Evolutionary conservation across 2,888 invertebrate species (phyloP), one percentile per base, ranked within the genome.

Genomic region (Pachycephus smyrnensis): DNA sequence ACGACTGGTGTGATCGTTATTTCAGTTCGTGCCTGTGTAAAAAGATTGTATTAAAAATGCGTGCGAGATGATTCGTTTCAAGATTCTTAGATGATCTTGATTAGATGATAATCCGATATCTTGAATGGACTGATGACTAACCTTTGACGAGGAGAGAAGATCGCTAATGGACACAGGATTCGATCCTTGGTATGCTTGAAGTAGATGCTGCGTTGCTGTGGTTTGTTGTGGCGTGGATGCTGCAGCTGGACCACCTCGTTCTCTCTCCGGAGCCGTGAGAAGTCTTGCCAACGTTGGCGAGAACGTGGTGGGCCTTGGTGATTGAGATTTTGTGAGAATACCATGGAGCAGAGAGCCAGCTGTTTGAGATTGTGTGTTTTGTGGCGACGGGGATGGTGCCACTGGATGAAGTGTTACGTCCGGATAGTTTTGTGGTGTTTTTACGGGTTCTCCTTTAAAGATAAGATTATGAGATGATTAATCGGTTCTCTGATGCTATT

Each of bases 251-350:
- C 88, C 85, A 76, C 82, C 90, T 85, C 91, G 86, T 69, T 91
- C 91, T 83, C 92, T 88, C 82, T 93, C 93, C 11, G 93, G 93
- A 80, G 96, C 96, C 83, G 96, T 96, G 87, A 96, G 93, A 85
- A 96, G 93, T 92, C 96, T 94, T 84, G 96, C 96, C 91, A 96
- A 93, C 86, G 96, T 96, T 83, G 96, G 96, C 87, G 96, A 96
- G 92, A 95, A 96, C 87, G 95, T 94, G 85, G 95, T 93, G 85
- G 94, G 93, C 87, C 94, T 92, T 69, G 91, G 92, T 31, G 91
- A 90, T 82, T 91, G 91, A 32, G 90, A 89, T 82, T 96, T 96
- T 1, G 96, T 96, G 77, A 96, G 92, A 85, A 96, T 96, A 69
- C 96, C 96, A 88, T 96, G 96, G 4, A 96, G 93, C 75, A 96